These are phyloP conservation scores for Stegostoma tigrinum DNA, from an alignment of 2,113 vertebrate genomes.

Conservation along the genomic window DNA sequence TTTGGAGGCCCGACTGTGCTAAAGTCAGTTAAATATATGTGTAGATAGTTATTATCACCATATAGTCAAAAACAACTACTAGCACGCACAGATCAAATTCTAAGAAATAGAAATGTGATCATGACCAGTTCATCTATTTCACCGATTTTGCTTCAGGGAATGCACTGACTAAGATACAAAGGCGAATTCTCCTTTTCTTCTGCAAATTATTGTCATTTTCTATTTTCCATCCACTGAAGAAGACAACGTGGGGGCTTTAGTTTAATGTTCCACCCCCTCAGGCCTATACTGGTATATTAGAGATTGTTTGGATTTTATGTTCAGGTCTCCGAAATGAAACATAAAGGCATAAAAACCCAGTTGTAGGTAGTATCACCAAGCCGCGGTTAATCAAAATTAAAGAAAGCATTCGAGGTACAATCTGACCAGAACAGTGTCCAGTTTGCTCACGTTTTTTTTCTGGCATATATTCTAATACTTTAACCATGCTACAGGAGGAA, in stretches of 20 bases:
- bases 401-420: background rate
- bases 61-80: background rate
- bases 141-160: background rate
- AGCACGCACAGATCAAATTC: background rate
- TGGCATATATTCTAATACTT: background rate
- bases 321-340: background rate
- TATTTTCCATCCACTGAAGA: background rate
- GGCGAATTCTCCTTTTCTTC: background rate
- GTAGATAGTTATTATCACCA: background rate
- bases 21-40: too few species aligned
- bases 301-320: background rate
- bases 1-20: too few species aligned
- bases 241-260: background rate
- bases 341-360: background rate
- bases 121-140: background rate
- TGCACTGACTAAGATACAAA: background rate
- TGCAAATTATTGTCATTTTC: background rate
- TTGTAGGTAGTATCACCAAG: background rate
- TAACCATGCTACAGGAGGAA: background rate
- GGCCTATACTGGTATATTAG: background rate
- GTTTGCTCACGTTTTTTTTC: background rate
- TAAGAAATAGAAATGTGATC: background rate
- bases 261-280: background rate
- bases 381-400: background rate
- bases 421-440: background rate